phyloP scores from a whole-genome alignment of 2,113 vertebrate species.

The Diadophis punctatus region DNA sequence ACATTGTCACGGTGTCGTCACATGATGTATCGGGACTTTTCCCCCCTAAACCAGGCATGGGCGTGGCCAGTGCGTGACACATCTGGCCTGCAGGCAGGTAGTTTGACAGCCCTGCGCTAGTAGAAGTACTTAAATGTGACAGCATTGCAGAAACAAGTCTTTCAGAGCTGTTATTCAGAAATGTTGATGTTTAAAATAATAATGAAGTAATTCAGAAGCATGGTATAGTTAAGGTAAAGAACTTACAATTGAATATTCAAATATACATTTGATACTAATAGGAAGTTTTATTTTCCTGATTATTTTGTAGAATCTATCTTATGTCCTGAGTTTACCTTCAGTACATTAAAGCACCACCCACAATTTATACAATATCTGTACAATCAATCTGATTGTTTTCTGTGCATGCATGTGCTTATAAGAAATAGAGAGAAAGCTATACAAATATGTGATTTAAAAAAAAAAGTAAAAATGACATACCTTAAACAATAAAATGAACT shows the following conservation, averaged over 20 bases:
- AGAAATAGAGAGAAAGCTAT: not conserved
- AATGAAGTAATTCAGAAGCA: conserved; percentile 44
- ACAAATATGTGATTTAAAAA: not conserved
- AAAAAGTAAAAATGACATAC: not conserved
- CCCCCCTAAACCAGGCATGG: too few relatives aligned
- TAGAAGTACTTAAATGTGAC: conserved; percentile 18
- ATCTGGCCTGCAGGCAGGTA: too few relatives aligned
- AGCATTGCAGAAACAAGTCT: conserved; percentile 32
- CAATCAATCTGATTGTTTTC: conserved; percentile 7
- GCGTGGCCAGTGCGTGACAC: too few relatives aligned
- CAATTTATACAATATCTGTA: conserved; percentile 44
- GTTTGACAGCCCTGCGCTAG: not conserved
- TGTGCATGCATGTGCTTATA: not conserved
- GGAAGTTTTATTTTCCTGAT: conserved; percentile 54
- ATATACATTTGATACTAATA: conserved; percentile 44
- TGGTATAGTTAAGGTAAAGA: conserved; percentile 25
- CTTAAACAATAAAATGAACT: conserved; percentile 44
- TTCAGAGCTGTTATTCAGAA: conserved; percentile 44
- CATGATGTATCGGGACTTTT: too few relatives aligned
- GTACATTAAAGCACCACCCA: conserved; percentile 22
- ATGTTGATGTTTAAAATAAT: conserved; percentile 53
- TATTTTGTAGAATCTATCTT: conserved; percentile 44
- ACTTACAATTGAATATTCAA: conserved; percentile 12
- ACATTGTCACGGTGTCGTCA: too few relatives aligned
- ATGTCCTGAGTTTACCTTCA: conserved; percentile 48